Percentiles rank a stretch among this genome's conserved stretches.
Evolutionary conservation across 2,888 invertebrate genomes (phyloP).

Genomic region (Euzetes globulus): DNA sequence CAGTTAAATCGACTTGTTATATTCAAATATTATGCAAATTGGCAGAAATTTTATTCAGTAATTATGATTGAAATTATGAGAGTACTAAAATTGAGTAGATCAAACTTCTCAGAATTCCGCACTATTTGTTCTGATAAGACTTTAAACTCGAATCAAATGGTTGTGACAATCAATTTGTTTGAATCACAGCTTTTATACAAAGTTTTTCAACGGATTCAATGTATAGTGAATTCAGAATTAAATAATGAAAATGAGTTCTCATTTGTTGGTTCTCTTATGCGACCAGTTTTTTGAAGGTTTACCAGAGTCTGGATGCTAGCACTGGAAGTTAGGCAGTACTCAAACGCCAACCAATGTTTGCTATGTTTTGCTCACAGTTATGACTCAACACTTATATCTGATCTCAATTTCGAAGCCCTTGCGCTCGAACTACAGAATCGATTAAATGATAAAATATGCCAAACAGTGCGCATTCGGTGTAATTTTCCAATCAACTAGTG

Average conservation of each 20-base stretch:
- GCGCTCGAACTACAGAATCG: not conserved
- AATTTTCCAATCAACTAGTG: too few relatives aligned
- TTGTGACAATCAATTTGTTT: not conserved
- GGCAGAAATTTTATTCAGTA: not conserved
- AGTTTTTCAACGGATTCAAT: not conserved
- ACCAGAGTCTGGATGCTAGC: not conserved
- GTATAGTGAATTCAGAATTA: not conserved
- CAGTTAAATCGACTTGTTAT: not conserved
- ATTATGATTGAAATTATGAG: not conserved
- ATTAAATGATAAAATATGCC: not conserved
- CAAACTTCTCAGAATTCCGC: too few relatives aligned
- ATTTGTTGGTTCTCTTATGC: conserved; percentile 12
- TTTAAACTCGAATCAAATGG: not conserved
- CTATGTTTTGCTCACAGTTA: not conserved
- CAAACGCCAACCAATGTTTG: not conserved
- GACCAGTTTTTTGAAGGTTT: conserved; percentile 11
- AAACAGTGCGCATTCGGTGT: too few relatives aligned
- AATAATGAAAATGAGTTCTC: conserved; percentile 2
- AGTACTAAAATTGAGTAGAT: too few relatives aligned
- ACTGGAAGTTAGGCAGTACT: not conserved
- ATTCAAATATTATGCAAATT: not conserved
- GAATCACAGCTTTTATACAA: conserved; percentile 10
- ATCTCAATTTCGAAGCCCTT: not conserved
- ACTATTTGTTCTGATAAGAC: not conserved
- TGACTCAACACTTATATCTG: conserved; percentile 9